These are phyloP conservation scores for Pocillopora grandis DNA, from an alignment of 92 coral and sea anemone genomes.

Conservation along the genomic window DNA sequence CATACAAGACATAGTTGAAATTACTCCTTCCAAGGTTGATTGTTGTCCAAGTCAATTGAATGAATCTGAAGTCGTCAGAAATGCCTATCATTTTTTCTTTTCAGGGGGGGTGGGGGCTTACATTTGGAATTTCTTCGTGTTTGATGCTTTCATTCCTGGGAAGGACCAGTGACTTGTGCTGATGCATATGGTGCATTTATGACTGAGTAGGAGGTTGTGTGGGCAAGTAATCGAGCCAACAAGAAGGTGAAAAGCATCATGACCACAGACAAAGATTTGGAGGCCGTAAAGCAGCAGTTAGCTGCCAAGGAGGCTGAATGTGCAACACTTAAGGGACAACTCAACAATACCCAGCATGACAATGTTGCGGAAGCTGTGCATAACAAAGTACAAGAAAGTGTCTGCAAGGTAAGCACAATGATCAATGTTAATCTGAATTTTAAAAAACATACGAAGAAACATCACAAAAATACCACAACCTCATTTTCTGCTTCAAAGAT, in stretches of 20 bases:
- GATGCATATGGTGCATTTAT: neutral
- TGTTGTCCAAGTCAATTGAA: no score
- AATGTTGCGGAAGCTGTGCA: constrained; percentile 11
- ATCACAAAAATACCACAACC: no score
- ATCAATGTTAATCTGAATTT: constrained; percentile 10
- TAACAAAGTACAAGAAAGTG: constrained; percentile 7
- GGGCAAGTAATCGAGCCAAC: neutral
- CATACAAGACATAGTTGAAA: no score
- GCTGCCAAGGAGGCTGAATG: neutral
- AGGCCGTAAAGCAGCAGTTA: neutral
- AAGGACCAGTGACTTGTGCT: no score
- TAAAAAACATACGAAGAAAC: neutral
- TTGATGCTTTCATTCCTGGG: no score
- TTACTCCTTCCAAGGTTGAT: no score
- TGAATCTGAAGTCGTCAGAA: no score
- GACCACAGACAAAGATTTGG: neutral
- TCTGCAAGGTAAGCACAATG: constrained; percentile 13
- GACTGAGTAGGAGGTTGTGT: neutral
- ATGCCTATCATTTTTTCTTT: no score
- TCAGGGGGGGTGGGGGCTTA: no score
- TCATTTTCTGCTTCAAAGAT: no score
- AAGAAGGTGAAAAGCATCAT: neutral
- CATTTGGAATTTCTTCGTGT: no score
- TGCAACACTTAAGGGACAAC: neutral
- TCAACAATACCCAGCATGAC: neutral